phyloP scores from a whole-genome alignment of 2,888 invertebrate species.

The Drosophila koepferae region DNA sequence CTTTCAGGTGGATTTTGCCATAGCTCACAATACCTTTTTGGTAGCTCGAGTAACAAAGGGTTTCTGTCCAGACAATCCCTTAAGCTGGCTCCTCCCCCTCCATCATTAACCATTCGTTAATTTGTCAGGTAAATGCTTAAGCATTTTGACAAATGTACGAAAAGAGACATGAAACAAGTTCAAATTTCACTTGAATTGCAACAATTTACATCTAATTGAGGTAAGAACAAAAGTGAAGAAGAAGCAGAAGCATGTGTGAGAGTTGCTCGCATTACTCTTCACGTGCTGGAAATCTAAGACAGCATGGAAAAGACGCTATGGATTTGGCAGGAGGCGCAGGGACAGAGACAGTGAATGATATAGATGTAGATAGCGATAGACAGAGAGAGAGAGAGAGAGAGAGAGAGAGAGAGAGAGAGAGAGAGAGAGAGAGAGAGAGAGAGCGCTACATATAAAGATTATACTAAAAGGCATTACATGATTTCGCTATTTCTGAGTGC shows the following conservation, averaged over 20 bases:
- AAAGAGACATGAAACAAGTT: neutral
- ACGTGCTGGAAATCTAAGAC: neutral
- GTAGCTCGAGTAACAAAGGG: slow-evolving; percentile 16
- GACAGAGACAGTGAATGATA: no score
- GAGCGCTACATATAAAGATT: neutral
- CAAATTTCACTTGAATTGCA: slow-evolving; percentile 3
- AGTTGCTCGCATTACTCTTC: neutral
- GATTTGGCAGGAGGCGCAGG: neutral
- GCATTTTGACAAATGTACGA: neutral
- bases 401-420: neutral
- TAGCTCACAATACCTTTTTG: neutral
- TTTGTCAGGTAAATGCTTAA: neutral
- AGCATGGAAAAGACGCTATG: neutral
- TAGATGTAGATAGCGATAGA: neutral
- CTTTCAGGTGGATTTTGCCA: slow-evolving; percentile 19
- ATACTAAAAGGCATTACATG: slow-evolving; percentile 14
- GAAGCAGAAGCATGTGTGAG: neutral
- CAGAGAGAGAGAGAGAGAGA: no score
- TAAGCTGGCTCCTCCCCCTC: neutral
- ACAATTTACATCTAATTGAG: neutral
- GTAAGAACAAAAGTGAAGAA: neutral
- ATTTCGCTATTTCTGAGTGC: slow-evolving; percentile 7
- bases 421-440: neutral
- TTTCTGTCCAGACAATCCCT: slow-evolving; percentile 4
- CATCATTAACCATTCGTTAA: neutral